Conservation (phyloP, 2,888 invertebrate genomes). For the Pristionchus fissidentatus region DNA sequence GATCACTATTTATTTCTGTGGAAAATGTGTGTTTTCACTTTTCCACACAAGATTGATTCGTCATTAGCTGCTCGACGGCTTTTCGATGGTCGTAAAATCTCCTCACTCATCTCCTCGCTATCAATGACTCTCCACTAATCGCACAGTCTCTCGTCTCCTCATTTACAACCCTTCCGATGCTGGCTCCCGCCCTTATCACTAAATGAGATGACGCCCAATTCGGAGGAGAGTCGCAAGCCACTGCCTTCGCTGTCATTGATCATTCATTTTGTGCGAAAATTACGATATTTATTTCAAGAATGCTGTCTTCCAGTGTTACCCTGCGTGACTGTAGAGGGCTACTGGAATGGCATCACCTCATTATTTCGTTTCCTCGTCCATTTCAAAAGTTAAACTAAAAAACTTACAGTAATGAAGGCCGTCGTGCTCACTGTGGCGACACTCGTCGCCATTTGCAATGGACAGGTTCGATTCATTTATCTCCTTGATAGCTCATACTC, state of each 20-base stretch:
- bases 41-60: too few relatives aligned
- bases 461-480: neutral
- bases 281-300: neutral
- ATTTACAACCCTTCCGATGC: slow-evolving; percentile 25
- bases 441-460: neutral
- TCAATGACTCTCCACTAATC: neutral
- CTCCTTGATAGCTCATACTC: neutral
- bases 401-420: slow-evolving; percentile 27
- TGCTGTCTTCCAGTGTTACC: too few relatives aligned
- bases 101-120: neutral
- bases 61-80: too few relatives aligned
- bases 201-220: slow-evolving; percentile 8
- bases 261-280: neutral
- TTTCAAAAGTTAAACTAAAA: too few relatives aligned
- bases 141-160: slow-evolving; percentile 2
- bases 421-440: slow-evolving; percentile 1
- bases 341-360: too few relatives aligned
- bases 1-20: too few relatives aligned
- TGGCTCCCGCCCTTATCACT: neutral
- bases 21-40: too few relatives aligned
- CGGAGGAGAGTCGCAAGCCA: neutral
- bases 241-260: neutral
- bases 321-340: too few relatives aligned
- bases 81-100: slow-evolving; percentile 4
- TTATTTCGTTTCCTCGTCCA: too few relatives aligned